phyloP scores from a whole-genome alignment of 2,113 vertebrate species.

The Corydoras sp. region DNA sequence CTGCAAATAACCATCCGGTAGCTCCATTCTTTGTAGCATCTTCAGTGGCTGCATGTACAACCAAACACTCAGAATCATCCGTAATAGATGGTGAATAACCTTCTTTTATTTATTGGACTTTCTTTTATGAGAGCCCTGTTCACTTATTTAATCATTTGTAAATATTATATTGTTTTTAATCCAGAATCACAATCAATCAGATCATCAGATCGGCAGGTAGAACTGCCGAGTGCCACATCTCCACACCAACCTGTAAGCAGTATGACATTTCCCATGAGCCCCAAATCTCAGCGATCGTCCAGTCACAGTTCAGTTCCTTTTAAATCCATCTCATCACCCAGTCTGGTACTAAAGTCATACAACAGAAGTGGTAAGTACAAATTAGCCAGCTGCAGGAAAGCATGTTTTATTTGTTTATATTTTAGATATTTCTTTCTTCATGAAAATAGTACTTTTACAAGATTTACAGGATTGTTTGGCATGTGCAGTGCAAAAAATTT shows the following conservation, averaged over 20 bases:
- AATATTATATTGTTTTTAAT: background rate
- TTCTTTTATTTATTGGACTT: background rate
- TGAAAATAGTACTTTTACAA: background rate
- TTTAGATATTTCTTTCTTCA: too few species aligned
- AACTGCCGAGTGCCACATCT: background rate
- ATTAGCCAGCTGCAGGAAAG: background rate
- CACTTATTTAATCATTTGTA: background rate
- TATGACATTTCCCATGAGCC: constrained; percentile 17
- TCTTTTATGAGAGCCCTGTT: background rate
- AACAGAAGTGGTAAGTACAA: constrained; percentile 12
- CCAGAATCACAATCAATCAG: background rate
- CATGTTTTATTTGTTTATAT: too few species aligned
- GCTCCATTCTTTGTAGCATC: constrained; percentile 8
- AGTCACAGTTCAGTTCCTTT: constrained; percentile 13
- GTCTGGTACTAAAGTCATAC: background rate
- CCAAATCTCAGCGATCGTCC: constrained; percentile 16
- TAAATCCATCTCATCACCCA: background rate
- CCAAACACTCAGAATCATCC: background rate
- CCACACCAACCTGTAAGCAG: background rate
- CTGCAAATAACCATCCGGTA: constrained; percentile 2
- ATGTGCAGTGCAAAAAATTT: background rate
- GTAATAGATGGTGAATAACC: constrained; percentile 13
- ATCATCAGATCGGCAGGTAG: background rate
- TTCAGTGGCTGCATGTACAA: background rate
- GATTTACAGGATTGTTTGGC: background rate